phyloP scores from a whole-genome alignment of 2,113 vertebrate species.

The Mirza zaza region DNA sequence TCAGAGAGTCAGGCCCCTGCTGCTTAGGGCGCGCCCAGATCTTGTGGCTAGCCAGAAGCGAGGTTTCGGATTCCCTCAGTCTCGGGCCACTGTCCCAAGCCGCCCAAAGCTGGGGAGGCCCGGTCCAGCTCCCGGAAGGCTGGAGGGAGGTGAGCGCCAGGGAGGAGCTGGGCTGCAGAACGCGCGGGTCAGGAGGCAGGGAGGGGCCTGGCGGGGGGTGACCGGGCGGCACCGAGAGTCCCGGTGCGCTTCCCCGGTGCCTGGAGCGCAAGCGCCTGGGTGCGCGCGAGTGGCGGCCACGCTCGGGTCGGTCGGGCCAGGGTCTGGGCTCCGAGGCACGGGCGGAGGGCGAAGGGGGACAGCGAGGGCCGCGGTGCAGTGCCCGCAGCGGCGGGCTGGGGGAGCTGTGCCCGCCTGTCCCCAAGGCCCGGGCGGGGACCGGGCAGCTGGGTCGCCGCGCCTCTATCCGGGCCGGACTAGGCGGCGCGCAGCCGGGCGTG shows the following conservation, averaged over 20 bases:
- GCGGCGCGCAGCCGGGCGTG: constrained; percentile 52
- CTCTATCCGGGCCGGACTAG: background rate
- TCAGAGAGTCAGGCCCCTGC: background rate
- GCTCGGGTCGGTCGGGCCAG: background rate
- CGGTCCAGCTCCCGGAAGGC: constrained; percentile 72
- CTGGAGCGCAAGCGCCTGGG: background rate
- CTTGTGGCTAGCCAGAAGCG: constrained; percentile 42
- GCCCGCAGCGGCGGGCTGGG: constrained; percentile 74
- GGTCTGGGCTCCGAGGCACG: constrained; percentile 18
- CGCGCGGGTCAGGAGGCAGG: constrained; percentile 42
- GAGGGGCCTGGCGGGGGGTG: constrained; percentile 44
- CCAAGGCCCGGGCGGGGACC: constrained; percentile 48
- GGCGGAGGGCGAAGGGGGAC: constrained; percentile 23
- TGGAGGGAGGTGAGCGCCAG: constrained; percentile 70
- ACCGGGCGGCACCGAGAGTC: background rate
- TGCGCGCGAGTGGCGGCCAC: background rate
- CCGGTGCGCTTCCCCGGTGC: background rate
- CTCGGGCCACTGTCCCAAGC: constrained; percentile 69
- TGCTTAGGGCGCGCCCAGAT: constrained; percentile 42
- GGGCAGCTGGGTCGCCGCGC: constrained; percentile 59
- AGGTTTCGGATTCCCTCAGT: constrained; percentile 65
- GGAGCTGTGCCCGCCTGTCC: constrained; percentile 76
- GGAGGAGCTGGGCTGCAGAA: constrained; percentile 54
- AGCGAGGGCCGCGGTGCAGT: constrained; percentile 61
- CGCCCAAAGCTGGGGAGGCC: constrained; percentile 63